Conservation (phyloP, 2,113 vertebrate genomes). For the Carassius gibelio region DNA sequence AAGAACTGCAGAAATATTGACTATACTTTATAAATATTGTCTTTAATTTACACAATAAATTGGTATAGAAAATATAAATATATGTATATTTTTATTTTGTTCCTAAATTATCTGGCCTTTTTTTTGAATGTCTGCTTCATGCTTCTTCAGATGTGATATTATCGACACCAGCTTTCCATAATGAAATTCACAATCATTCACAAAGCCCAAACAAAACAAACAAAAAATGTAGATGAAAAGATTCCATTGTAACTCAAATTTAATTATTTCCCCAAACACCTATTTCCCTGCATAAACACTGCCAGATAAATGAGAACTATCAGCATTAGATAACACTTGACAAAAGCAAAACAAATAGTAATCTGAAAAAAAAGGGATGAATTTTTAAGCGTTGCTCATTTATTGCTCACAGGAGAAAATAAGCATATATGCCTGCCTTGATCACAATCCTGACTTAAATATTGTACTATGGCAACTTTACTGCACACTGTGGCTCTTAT, state of each 20-base stretch:
- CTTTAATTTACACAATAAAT: neutral
- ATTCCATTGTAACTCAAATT: constrained; percentile 27
- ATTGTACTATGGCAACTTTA: neutral
- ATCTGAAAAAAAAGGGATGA: constrained; percentile 25
- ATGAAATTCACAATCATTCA: constrained; percentile 16
- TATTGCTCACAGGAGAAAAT: constrained; percentile 1
- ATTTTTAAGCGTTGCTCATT: constrained; percentile 3
- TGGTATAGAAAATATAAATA: neutral
- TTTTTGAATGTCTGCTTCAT: neutral
- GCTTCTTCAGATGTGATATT: neutral
- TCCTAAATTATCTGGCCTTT: neutral
- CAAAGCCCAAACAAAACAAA: constrained; percentile 27
- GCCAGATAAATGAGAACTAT: neutral
- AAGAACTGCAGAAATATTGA: neutral
- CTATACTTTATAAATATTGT: neutral
- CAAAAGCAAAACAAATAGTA: constrained; percentile 20
- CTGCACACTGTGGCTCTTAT: neutral
- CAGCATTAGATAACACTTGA: constrained; percentile 11
- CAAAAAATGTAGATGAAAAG: constrained; percentile 16
- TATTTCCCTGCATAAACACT: constrained; percentile 2
- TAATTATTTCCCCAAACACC: constrained; percentile 17
- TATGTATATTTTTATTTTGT: neutral
- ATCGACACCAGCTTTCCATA: neutral
- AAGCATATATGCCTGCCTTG: neutral
- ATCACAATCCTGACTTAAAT: neutral